These are phyloP conservation scores for Ephydatia muelleri DNA, from an alignment of 37 sponge, comb jelly and placozoan genomes.

Conservation along the genomic window DNA sequence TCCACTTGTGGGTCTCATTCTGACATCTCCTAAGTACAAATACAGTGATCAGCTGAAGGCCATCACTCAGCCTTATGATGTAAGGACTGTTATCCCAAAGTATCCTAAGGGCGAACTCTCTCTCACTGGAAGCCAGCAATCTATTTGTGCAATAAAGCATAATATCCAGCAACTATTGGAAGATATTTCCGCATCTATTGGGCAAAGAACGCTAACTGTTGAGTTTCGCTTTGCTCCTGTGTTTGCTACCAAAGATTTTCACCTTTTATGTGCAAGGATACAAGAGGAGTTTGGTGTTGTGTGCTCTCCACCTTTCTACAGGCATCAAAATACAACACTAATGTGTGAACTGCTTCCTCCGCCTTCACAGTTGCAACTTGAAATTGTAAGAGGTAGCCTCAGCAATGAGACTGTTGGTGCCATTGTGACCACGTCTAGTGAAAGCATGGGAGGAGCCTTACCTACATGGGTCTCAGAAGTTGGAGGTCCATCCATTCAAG, in stretches of 20 bases:
- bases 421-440: slow-evolving; percentile 85
- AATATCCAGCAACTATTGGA: neutral
- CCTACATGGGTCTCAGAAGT: slow-evolving; percentile 66
- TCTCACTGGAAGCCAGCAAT: neutral
- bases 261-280: slow-evolving; percentile 9
- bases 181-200: slow-evolving; percentile 19
- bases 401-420: slow-evolving; percentile 52
- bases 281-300: slow-evolving; percentile 25
- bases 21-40: slow-evolving; percentile 2
- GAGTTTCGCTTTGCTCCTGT: neutral
- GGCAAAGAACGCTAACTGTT: slow-evolving; percentile 9
- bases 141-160: too few species aligned
- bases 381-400: slow-evolving; percentile 48
- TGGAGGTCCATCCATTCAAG: slow-evolving; percentile 73
- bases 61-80: neutral
- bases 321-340: slow-evolving; percentile 5
- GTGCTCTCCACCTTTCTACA: slow-evolving; percentile 3
- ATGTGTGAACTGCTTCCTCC: slow-evolving; percentile 6
- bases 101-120: neutral
- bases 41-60: neutral
- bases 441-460: slow-evolving; percentile 68
- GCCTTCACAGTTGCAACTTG: slow-evolving; percentile 14
- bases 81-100: neutral
- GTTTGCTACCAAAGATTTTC: slow-evolving; percentile 32
- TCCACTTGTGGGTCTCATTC: slow-evolving; percentile 33